These are phyloP conservation scores for Hephaestus fuliginosus DNA, from an alignment of 2,797 vertebrate genomes.

Conservation along the genomic window DNA sequence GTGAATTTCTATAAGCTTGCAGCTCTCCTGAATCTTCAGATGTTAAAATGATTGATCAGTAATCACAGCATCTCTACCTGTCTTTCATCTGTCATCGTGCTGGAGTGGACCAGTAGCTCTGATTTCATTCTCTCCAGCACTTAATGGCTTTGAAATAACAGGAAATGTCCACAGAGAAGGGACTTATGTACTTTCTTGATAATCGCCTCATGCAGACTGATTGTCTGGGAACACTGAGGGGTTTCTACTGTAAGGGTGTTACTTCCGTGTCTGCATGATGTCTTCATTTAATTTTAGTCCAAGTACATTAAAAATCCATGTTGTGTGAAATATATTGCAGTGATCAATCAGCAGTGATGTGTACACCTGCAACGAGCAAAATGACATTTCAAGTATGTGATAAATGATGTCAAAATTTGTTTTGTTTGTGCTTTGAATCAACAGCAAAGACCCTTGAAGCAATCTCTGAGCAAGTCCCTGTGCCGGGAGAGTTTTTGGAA, in stretches of 20 bases:
- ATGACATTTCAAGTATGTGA: background rate
- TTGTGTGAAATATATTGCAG: conserved; percentile 13
- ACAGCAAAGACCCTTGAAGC: conserved; percentile 95
- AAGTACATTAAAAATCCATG: background rate
- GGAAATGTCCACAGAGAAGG: conserved; percentile 1
- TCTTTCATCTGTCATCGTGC: conserved; percentile 11
- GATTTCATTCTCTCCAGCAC: background rate
- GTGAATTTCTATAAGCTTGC: background rate
- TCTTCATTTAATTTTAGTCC: background rate
- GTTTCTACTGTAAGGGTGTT: background rate
- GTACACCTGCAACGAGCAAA: background rate
- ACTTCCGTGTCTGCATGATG: background rate
- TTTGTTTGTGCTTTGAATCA: conserved; percentile 44
- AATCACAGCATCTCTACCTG: conserved; percentile 27
- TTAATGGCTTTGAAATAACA: background rate
- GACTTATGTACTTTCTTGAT: background rate
- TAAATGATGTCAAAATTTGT: background rate
- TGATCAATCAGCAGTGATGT: background rate
- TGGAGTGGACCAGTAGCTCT: conserved; percentile 10
- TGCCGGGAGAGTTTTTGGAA: conserved; percentile 98
- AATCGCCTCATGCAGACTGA: background rate
- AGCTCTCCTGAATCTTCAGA: background rate
- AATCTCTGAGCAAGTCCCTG: conserved; percentile 95
- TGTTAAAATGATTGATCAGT: background rate
- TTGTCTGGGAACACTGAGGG: background rate